Evolutionary conservation across 2,797 vertebrate genomes (phyloP).

Genomic region (Erethizon dorsatum): DNA sequence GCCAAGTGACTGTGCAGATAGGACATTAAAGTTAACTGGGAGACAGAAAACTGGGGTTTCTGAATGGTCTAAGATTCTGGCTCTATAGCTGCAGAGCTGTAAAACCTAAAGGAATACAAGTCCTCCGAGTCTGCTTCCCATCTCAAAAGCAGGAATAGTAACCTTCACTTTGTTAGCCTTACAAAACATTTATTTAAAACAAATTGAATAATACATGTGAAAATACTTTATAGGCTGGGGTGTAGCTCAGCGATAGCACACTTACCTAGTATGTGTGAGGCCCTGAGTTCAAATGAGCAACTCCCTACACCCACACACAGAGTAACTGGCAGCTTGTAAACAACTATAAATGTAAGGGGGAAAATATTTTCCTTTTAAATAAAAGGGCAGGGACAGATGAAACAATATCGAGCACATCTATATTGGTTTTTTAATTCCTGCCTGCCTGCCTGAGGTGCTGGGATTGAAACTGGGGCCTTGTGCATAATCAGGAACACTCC

Average conservation of each 20-base stretch:
- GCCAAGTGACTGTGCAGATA: not conserved
- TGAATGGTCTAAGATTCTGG: not conserved
- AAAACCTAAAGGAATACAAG: not conserved
- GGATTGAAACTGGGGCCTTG: not conserved
- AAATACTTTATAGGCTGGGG: not conserved
- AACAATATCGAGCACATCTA: not conserved
- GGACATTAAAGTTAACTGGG: not conserved
- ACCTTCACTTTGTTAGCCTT: not conserved
- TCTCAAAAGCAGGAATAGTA: conserved; percentile 17
- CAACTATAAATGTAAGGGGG: not conserved
- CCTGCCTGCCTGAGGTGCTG: not conserved
- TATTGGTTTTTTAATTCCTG: conserved; percentile 30
- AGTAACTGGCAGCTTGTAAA: conserved; percentile 15
- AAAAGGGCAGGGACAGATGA: not conserved
- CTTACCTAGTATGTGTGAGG: not conserved
- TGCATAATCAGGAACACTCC: not conserved
- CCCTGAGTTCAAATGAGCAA: not conserved
- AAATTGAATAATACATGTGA: conserved; percentile 15
- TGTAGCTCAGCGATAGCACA: not conserved
- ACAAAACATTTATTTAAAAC: not conserved
- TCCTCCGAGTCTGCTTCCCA: not conserved
- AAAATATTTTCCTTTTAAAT: conserved; percentile 65
- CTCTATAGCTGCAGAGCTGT: not conserved
- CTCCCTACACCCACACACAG: not conserved
- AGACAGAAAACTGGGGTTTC: not conserved